Conservation (phyloP, 1,140 invertebrate species). For the Drosophila ambigua region DNA sequence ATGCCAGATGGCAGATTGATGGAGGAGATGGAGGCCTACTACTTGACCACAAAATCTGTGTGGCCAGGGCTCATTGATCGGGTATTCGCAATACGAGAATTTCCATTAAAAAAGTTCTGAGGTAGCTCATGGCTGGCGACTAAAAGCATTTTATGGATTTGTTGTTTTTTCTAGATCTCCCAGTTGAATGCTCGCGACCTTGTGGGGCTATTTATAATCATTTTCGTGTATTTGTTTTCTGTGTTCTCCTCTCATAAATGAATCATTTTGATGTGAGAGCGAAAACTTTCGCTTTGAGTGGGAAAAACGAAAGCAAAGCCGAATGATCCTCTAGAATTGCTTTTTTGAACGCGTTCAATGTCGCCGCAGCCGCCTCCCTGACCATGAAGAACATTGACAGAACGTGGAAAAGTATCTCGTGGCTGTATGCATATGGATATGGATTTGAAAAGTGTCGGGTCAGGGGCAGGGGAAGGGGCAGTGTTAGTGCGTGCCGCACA, state of each 20-base stretch:
- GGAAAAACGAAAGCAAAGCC: conserved; percentile 50
- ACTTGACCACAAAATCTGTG: conserved; percentile 16
- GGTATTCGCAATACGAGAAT: conserved; percentile 3
- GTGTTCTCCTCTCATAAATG: conserved; percentile 48
- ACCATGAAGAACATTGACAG: conserved; percentile 57
- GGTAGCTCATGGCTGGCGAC: conserved; percentile 13
- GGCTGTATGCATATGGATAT: conserved; percentile 18
- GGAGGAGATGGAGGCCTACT: neutral
- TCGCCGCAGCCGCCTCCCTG: conserved; percentile 40
- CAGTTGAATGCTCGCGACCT: conserved; percentile 57
- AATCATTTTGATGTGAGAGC: conserved; percentile 66
- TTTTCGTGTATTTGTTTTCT: conserved; percentile 43
- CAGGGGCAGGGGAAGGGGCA: neutral
- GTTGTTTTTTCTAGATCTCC: conserved; percentile 36
- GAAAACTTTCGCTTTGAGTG: conserved; percentile 55
- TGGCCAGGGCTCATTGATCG: conserved; percentile 1
- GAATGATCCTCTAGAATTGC: conserved; percentile 39
- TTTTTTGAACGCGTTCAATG: conserved; percentile 71
- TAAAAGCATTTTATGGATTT: conserved; percentile 35
- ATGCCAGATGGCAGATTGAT: conserved; percentile 9
- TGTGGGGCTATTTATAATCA: conserved; percentile 64
- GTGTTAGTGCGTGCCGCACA: conserved; percentile 15
- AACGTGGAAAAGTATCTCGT: conserved; percentile 24
- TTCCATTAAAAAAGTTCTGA: conserved; percentile 27
- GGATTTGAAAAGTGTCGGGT: neutral